A percentile compares a stretch with the other conserved stretches of the same genome.
These are phyloP conservation scores for Chirona hameri DNA, from an alignment of 2,888 invertebrate species.

Conservation along the genomic window DNA sequence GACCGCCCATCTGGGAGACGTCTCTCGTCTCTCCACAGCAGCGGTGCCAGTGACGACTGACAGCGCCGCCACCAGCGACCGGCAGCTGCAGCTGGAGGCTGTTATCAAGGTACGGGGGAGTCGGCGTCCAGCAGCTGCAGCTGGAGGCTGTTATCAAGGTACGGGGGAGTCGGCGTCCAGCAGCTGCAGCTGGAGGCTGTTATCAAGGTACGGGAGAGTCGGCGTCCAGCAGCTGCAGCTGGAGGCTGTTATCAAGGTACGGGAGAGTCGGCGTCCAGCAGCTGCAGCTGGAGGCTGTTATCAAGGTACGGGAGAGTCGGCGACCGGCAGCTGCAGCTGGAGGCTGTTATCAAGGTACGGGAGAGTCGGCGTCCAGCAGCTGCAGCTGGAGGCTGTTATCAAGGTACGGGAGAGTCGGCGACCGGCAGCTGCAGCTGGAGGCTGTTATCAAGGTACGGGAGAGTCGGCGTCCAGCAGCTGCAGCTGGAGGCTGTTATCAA, in stretches of 20 bases:
- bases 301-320: not conserved
- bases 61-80: not conserved
- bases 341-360: too few species aligned
- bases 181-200: not conserved
- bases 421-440: too few species aligned
- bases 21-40: not conserved
- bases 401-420: too few species aligned
- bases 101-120: not conserved
- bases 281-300: not conserved
- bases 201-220: not conserved
- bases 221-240: not conserved
- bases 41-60: not conserved
- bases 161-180: not conserved
- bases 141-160: not conserved
- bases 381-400: too few species aligned
- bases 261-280: not conserved
- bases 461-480: not conserved
- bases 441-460: too few species aligned
- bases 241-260: not conserved
- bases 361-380: too few species aligned
- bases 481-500: not conserved
- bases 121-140: not conserved
- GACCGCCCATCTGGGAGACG: not conserved
- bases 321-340: too few species aligned
- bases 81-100: not conserved